phyloP scores from a whole-genome alignment of 1,140 invertebrate species.

The Anastatus disparis region DNA sequence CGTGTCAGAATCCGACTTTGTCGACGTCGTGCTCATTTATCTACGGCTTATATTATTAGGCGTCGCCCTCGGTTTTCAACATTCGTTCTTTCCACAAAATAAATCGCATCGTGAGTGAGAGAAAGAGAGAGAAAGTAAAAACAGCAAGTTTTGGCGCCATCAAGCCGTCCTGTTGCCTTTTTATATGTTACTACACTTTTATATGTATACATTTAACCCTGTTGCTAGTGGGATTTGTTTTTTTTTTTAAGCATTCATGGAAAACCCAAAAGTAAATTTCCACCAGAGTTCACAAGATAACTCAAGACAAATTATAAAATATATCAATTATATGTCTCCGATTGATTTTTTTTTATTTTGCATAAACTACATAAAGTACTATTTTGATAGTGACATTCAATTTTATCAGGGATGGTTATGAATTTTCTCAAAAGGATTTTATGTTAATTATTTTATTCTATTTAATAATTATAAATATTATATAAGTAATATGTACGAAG shows the following conservation, averaged over 20 bases:
- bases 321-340: too few relatives aligned
- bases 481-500: too few relatives aligned
- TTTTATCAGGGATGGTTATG: too few relatives aligned
- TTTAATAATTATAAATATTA: too few relatives aligned
- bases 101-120: conserved; percentile 47
- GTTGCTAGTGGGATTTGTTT: conserved; percentile 24
- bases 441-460: too few relatives aligned
- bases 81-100: conserved; percentile 57
- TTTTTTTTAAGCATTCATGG: background rate
- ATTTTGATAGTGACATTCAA: too few relatives aligned
- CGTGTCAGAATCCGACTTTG: too few relatives aligned
- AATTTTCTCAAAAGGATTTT: too few relatives aligned
- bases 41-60: conserved; percentile 61
- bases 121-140: conserved; percentile 29
- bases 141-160: background rate
- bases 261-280: conserved; percentile 44
- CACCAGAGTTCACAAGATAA: conserved; percentile 43
- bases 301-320: conserved; percentile 46
- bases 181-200: background rate
- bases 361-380: too few relatives aligned
- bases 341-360: conserved; percentile 16
- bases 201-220: background rate
- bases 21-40: conserved; percentile 54
- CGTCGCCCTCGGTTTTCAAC: conserved; percentile 53
- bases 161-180: background rate